phyloP scores from a whole-genome alignment of 2,888 invertebrate genomes.

The Diaphora mendica region DNA sequence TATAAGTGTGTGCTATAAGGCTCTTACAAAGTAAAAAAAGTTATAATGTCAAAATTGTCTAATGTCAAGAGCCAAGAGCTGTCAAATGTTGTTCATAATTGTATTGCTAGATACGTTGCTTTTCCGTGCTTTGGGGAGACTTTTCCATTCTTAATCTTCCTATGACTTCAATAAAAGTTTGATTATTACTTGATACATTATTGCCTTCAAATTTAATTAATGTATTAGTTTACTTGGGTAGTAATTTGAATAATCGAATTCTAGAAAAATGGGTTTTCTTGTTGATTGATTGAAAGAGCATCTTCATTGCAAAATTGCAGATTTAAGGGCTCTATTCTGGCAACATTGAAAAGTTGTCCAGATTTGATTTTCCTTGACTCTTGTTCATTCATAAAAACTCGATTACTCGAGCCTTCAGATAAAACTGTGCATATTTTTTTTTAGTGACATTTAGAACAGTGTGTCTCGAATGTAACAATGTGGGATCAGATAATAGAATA shows the following conservation, averaged over 20 bases:
- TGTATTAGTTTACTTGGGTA: not conserved
- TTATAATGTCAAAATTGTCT: too few relatives aligned
- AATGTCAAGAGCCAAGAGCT: not conserved
- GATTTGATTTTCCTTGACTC: not conserved
- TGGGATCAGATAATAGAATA: conserved; percentile 87
- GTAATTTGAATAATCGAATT: not conserved
- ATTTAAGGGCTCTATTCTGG: not conserved
- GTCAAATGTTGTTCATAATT: not conserved
- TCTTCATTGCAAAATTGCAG: not conserved
- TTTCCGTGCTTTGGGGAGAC: not conserved
- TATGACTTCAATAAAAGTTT: not conserved
- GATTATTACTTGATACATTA: not conserved
- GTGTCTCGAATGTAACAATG: conserved; percentile 52
- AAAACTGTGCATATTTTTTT: conserved; percentile 10
- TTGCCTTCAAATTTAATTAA: not conserved
- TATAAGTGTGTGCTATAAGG: too few relatives aligned
- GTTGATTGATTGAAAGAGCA: not conserved
- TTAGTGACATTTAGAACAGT: conserved; percentile 11
- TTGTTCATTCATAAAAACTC: conserved; percentile 1
- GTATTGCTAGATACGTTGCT: not conserved
- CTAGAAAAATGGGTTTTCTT: not conserved
- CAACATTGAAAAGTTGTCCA: not conserved
- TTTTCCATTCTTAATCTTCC: not conserved
- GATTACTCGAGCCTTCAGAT: conserved; percentile 12
- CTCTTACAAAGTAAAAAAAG: too few relatives aligned